These are phyloP conservation scores for Triplophysa tibetana DNA, from an alignment of 2,113 vertebrate species.

Conservation along the genomic window DNA sequence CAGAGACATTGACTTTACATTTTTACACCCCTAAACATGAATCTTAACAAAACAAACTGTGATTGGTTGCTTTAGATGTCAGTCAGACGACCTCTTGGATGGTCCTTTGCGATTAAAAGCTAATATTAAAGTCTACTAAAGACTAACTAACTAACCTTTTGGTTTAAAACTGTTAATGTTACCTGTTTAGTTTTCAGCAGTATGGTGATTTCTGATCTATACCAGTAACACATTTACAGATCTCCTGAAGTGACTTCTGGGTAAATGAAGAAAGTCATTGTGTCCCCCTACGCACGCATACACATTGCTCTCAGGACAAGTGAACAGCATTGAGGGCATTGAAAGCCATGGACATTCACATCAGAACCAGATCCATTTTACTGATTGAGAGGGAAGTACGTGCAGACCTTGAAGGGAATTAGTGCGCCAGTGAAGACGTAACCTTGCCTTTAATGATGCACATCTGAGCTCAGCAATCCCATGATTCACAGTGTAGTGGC, in stretches of 20 bases:
- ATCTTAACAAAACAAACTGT: no score
- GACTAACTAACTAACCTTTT: no score
- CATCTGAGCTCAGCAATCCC: not conserved
- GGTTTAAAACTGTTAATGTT: no score
- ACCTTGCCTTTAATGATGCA: constrained; percentile 53
- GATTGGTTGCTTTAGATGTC: no score
- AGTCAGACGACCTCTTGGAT: not conserved
- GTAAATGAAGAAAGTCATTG: constrained; percentile 3
- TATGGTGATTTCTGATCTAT: not conserved
- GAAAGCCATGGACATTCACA: constrained; percentile 38
- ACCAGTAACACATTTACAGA: constrained; percentile 1
- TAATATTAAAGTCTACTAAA: no score
- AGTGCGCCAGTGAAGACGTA: constrained; percentile 28
- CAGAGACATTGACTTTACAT: no score
- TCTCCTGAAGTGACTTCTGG: not conserved
- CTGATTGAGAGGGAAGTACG: constrained; percentile 45
- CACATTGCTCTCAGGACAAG: constrained; percentile 38
- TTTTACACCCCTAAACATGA: no score
- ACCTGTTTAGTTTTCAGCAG: no score
- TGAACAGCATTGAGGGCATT: constrained; percentile 36
- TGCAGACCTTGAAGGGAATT: constrained; percentile 52
- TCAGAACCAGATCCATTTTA: constrained; percentile 37
- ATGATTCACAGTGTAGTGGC: not conserved
- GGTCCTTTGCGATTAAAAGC: not conserved
- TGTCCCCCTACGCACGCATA: not conserved